Base-by-base conservation (phyloP, 1,140 invertebrate genomes). In the Pemphigus obesinymphae region DNA sequence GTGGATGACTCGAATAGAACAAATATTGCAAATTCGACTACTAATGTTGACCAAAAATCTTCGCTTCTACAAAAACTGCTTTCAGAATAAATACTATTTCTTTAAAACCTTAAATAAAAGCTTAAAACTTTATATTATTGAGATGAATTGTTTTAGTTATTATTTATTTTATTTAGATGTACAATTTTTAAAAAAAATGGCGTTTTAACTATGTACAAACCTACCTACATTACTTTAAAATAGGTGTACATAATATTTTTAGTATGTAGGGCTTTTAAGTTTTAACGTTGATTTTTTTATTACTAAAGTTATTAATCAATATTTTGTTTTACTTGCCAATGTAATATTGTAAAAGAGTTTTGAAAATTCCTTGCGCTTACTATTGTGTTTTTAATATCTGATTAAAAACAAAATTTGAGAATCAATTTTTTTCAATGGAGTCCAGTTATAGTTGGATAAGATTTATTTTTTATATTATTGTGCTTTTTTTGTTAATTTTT, bases 61-160 rank as follows among this genome's bases (percentile, higher is more conserved):
- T 92, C 92, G 85, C 88, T 93, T 86, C 88, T 94, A 85, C 92
- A 93, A 89, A 93, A 93, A 87, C 88, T 93, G 85, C 87, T 94
- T 85, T 94, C 92, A 83, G 92, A 93, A 89, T 93, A 90, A 66
- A 58, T 20, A 10, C 50, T 31, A 26, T 70, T 40, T 43, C 3
- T 55, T 34, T 20, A 63, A 37, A 17, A 45, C 17, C 5, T 37
- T 10, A 75, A 50, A 10, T 55, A 45, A 76, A 73, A 37, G 72
- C 2, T 13, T 10, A 5, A 15, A 20, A 73, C 26, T 48, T 72
- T 76, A 37, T 68, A 37, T 58, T 29, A 3, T n/a, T 37, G 20
- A 50, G 73, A 6, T 34, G 4, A 37, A 37, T 37, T 76, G 31
- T 55, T 43, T 70, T 20, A 37, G 20, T 40, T 48, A 53, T 50